These are phyloP conservation scores for Oikopleura dioica DNA, from an alignment of 23 tunicate species.

Conservation along the genomic window DNA sequence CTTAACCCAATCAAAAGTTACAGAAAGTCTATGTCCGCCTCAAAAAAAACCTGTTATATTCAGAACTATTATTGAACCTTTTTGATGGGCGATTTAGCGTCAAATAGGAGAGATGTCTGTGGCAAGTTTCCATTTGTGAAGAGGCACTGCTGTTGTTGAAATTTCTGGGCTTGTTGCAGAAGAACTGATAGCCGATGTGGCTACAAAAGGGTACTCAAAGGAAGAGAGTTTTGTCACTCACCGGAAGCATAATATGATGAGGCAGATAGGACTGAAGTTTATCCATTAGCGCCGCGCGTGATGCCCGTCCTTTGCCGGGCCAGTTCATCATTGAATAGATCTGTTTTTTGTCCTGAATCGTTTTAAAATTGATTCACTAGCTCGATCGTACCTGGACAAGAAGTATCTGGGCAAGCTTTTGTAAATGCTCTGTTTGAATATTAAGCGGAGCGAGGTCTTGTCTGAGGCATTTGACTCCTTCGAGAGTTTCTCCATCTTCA, in stretches of 20 bases:
- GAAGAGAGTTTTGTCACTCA: too few species aligned
- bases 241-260: constrained; percentile 65
- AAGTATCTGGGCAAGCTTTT: neutral
- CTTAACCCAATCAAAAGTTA: too few species aligned
- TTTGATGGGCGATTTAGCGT: neutral
- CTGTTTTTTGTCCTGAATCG: constrained; percentile 43
- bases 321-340: constrained; percentile 54
- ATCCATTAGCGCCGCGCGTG: constrained; percentile 45
- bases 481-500: constrained; percentile 46
- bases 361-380: constrained; percentile 27
- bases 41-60: too few species aligned
- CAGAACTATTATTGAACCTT: neutral
- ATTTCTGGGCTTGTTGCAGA: constrained; percentile 48
- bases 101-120: neutral
- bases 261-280: constrained; percentile 65
- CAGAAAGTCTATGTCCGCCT: too few species aligned
- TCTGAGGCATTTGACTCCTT: constrained; percentile 45
- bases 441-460: constrained; percentile 21
- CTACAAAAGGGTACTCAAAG: too few species aligned
- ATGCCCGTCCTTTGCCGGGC: constrained; percentile 66
- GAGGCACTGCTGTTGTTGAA: constrained; percentile 45
- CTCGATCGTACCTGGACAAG: neutral
- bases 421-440: neutral
- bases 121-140: constrained; percentile 22
- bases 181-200: constrained; percentile 46